A percentile compares a stretch with the other conserved stretches of the same genome.
phyloP scores from a whole-genome alignment of 2,888 invertebrate species.

The Pimpla rufipes region DNA sequence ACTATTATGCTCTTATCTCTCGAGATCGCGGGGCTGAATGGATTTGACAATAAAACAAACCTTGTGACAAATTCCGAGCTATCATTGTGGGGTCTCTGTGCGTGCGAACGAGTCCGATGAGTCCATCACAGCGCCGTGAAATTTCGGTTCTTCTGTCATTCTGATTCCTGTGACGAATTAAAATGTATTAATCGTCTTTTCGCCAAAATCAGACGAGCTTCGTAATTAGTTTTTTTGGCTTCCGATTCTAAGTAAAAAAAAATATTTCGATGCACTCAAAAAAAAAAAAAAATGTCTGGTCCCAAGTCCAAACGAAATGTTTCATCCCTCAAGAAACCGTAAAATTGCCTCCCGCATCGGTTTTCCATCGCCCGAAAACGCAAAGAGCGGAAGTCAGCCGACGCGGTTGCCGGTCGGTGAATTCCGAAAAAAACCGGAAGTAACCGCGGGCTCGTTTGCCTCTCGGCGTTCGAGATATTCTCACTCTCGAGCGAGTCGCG shows the following conservation, averaged over 20 bases:
- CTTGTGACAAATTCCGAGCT: neutral
- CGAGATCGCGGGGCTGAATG: neutral
- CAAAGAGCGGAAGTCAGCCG: neutral
- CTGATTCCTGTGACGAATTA: no score
- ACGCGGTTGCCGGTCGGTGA: constrained; percentile 16
- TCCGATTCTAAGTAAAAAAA: neutral
- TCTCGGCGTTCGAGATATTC: constrained; percentile 13
- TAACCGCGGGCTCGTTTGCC: constrained; percentile 31
- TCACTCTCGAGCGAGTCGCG: constrained; percentile 53
- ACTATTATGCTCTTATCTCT: constrained; percentile 22
- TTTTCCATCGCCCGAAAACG: neutral
- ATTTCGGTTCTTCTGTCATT: neutral
- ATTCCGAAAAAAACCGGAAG: constrained; percentile 43
- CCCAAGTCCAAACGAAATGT: neutral
- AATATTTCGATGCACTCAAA: neutral
- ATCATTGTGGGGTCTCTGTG: neutral
- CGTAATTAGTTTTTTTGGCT: no score
- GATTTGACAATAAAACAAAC: constrained; percentile 5
- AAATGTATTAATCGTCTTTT: neutral
- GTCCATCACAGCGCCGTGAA: neutral
- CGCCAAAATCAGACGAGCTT: no score
- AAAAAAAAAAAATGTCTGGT: neutral
- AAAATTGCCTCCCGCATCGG: neutral
- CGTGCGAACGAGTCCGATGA: neutral
- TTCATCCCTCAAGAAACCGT: neutral